These are phyloP conservation scores for Drosophila algonquin DNA, from an alignment of 2,888 invertebrate species.

Conservation along the genomic window DNA sequence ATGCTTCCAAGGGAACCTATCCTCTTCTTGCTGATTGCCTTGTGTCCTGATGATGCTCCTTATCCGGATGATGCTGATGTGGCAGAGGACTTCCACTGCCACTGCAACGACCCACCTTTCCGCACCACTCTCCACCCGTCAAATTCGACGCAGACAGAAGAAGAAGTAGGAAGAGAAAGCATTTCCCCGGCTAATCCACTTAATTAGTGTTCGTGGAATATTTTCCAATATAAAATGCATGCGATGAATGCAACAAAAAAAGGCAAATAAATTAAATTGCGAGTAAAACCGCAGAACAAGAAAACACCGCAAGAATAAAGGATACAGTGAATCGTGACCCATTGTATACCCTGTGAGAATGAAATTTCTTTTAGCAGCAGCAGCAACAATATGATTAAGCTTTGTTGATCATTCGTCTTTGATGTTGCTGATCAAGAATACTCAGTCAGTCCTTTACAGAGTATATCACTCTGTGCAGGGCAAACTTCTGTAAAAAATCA, in stretches of 20 bases:
- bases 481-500: too few species aligned
- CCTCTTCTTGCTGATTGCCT: not conserved
- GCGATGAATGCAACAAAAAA: slow-evolving; percentile 45
- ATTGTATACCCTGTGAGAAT: not conserved
- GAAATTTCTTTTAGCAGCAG: not conserved
- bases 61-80: slow-evolving; percentile 25
- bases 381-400: too few species aligned
- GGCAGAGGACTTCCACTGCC: not conserved
- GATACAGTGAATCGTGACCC: not conserved
- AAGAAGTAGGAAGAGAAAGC: slow-evolving; percentile 30
- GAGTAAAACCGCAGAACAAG: not conserved
- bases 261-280: slow-evolving; percentile 15
- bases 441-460: too few species aligned
- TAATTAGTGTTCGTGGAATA: slow-evolving; percentile 62
- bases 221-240: slow-evolving; percentile 59
- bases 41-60: slow-evolving; percentile 27
- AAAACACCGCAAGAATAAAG: not conserved
- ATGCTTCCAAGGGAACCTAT: slow-evolving; percentile 15
- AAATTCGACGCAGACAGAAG: slow-evolving; percentile 37
- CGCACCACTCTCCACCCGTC: slow-evolving; percentile 29
- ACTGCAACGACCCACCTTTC: not conserved
- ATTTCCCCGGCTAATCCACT: slow-evolving; percentile 56
- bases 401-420: too few species aligned
- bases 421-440: too few species aligned
- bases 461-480: too few species aligned